Evolutionary conservation across 2,797 vertebrate genomes (phyloP).

Genomic region (Crocidura indochinensis): DNA sequence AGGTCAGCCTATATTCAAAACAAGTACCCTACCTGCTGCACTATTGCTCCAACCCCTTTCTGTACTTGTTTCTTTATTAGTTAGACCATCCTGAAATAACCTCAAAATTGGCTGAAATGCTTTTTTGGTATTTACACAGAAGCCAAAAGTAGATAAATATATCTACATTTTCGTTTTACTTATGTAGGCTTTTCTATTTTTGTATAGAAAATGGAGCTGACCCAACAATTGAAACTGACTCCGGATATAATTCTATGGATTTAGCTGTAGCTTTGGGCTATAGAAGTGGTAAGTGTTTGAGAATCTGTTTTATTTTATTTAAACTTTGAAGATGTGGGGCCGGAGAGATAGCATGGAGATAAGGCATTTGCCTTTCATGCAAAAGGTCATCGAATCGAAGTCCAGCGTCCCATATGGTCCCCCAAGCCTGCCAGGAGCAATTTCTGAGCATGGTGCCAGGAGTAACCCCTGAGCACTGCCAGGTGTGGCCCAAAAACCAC

Average conservation of each 20-base stretch:
- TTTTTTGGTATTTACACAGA: not conserved
- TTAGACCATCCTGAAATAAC: not conserved
- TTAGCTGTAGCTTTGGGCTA: slow-evolving; percentile 98
- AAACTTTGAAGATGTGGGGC: not conserved
- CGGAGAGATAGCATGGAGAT: too few species aligned
- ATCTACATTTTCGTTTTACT: slow-evolving; percentile 43
- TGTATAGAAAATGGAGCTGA: slow-evolving; percentile 96
- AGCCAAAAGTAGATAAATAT: slow-evolving; percentile 21
- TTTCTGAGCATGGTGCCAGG: too few species aligned
- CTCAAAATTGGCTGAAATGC: not conserved
- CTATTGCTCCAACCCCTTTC: too few species aligned
- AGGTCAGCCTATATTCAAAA: too few species aligned
- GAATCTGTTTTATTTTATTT: slow-evolving; percentile 45
- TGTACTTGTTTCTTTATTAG: too few species aligned
- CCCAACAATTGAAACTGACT: slow-evolving; percentile 97
- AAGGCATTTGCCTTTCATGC: too few species aligned
- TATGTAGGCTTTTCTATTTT: slow-evolving; percentile 71
- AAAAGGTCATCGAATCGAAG: too few species aligned
- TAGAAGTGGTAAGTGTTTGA: slow-evolving; percentile 93
- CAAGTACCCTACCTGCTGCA: too few species aligned
- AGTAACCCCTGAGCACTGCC: too few species aligned
- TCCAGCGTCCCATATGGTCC: too few species aligned
- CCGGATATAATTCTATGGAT: slow-evolving; percentile 99
- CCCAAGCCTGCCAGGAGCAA: too few species aligned
- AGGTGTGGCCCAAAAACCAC: too few species aligned